Conservation (phyloP, 2,797 vertebrate species). For the Anguilla megastoma region DNA sequence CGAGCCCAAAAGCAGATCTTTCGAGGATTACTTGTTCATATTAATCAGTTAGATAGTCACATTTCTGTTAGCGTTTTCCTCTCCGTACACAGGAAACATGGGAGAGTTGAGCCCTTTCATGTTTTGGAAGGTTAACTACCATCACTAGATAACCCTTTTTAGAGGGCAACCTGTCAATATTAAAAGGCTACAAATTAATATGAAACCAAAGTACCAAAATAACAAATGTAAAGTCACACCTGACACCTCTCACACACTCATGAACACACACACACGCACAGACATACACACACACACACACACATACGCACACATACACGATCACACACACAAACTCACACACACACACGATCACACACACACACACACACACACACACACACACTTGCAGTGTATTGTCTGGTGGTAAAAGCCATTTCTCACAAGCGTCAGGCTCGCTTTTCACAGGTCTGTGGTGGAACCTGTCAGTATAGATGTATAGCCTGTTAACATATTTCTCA, state of each 20-base stretch:
- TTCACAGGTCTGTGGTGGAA: conserved; percentile 41
- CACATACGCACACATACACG: too few relatives aligned
- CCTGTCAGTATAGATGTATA: conserved; percentile 46
- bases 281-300: too few relatives aligned
- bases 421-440: conserved; percentile 43
- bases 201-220: neutral
- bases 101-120: neutral
- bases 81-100: neutral
- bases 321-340: neutral
- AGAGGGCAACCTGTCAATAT: neutral
- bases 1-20: neutral
- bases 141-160: neutral
- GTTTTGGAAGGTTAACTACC: neutral
- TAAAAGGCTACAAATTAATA: neutral
- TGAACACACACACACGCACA: neutral
- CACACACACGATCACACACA: neutral
- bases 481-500: conserved; percentile 37
- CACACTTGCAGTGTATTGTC: conserved; percentile 48
- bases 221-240: neutral
- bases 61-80: neutral
- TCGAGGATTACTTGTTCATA: conserved; percentile 10
- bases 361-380: neutral
- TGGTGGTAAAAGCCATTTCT: conserved; percentile 52
- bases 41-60: conserved; percentile 11
- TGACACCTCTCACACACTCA: neutral